Percentiles rank a stretch among this genome's conserved stretches.
Conservation (phyloP, 2,113 vertebrate genomes). For the Agapornis roseicollis region DNA sequence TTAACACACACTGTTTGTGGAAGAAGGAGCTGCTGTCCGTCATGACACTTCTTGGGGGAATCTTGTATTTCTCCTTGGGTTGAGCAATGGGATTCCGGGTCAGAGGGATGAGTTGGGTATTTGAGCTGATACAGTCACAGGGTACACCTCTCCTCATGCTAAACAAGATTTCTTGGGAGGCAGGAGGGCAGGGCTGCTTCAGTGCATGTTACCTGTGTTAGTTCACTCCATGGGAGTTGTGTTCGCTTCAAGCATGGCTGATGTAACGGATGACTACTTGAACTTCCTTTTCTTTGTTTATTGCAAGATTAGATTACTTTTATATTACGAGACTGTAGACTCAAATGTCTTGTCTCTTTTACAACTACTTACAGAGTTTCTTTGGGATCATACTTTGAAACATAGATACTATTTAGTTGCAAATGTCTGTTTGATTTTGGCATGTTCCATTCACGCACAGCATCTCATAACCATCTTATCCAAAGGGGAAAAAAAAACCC, state of each 20-base stretch:
- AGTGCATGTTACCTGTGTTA: neutral
- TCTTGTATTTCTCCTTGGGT: neutral
- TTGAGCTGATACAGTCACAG: neutral
- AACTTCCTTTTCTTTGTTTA: neutral
- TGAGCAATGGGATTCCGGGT: neutral
- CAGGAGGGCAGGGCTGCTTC: neutral
- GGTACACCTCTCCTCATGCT: neutral
- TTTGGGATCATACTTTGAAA: neutral
- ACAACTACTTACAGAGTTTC: neutral
- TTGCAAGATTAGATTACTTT: neutral
- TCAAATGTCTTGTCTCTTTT: neutral
- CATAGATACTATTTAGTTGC: neutral
- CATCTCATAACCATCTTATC: neutral
- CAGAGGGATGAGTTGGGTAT: neutral
- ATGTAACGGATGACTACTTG: neutral
- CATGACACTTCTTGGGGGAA: neutral
- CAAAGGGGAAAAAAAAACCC: neutral
- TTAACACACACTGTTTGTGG: neutral
- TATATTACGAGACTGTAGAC: slow-evolving; percentile 1
- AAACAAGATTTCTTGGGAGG: neutral
- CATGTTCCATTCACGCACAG: neutral
- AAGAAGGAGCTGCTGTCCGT: neutral
- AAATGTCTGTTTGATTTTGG: neutral
- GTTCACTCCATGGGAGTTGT: neutral
- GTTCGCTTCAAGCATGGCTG: neutral